Base-by-base conservation (phyloP, 2,888 invertebrate genomes). In the Pseudococcus longispinus region DNA sequence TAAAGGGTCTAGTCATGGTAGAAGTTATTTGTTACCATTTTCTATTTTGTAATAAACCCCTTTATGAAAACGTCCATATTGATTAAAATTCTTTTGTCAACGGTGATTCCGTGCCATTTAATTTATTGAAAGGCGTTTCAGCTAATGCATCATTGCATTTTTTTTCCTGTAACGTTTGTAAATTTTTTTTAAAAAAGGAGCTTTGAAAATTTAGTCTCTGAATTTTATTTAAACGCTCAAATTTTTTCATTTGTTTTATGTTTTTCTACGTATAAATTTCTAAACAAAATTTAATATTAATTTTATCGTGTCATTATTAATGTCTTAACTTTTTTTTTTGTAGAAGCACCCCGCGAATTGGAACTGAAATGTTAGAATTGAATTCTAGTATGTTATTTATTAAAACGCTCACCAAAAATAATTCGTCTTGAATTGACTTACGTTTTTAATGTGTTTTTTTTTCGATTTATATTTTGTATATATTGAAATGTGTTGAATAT, bases 11-110 rank as follows among this genome's bases (percentile, higher is more conserved):
- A 85, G 85, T 85, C 85, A 85, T 44, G 65, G 70, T 80, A 70
- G 84, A 70, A 44, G 85, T 37, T 84, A 85, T 44, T 84, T 65
- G 85, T 85, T 85, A 85, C 85, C 85, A 85, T 85, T 85, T 60
- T 70, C 70, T 65, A 44, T 70, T 84, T 70, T 85, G 65, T 85
- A 65, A 70, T 70, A 20, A 80, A 42, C 42, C 42, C 77, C 42
- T 37, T 9, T 42, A 42, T 23, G 6, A 20, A 23, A 80, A 80
- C 77, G 77, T 80, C 77, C 77, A 80, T 80, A 80, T 15, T 74
- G 5, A 74, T 74, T 74, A 42, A 80, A 80, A 80, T 42, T 37
- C 11, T 42, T 80, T 37, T n/a, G 8, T 20, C 20, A 80, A 80
- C 20, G 77, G 42, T 42, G 29, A 80, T 37, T 42, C 77, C 77